Evolutionary conservation across 2,797 vertebrate genomes (phyloP).

Genomic region (Mus caroli): DNA sequence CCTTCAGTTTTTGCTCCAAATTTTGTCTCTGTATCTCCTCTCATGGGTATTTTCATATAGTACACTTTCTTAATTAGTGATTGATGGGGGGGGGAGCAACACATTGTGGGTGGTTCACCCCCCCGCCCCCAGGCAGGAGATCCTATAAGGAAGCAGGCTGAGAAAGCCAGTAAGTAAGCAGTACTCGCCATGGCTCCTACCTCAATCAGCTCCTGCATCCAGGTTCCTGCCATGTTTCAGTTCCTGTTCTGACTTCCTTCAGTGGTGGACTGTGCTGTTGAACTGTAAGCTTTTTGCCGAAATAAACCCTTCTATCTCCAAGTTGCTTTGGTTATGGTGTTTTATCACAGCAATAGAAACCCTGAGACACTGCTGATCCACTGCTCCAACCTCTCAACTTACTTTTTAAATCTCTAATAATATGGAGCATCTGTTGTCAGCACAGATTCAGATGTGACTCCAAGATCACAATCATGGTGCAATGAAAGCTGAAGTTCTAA

Average conservation of each 20-base stretch:
- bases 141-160: background rate
- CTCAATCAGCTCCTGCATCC: background rate
- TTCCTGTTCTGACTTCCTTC: background rate
- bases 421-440: constrained; percentile 17
- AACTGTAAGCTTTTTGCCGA: background rate
- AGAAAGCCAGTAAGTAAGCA: background rate
- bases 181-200: background rate
- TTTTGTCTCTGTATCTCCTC: no score
- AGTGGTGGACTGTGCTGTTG: background rate
- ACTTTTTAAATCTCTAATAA: constrained; percentile 48
- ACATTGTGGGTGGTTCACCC: background rate
- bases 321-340: background rate
- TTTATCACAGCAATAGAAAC: background rate
- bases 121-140: background rate
- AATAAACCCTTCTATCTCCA: background rate
- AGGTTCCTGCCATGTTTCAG: background rate
- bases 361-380: background rate
- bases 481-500: constrained; percentile 57
- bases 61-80: background rate
- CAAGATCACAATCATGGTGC: background rate
- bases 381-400: background rate
- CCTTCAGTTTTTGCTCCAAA: no score
- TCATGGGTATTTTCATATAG: background rate
- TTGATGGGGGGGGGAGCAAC: background rate
- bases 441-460: constrained; percentile 44